Percentiles rank a stretch among this genome's conserved stretches.
phyloP scores from a whole-genome alignment of 1,140 invertebrate genomes.

The Micrasema longulum region DNA sequence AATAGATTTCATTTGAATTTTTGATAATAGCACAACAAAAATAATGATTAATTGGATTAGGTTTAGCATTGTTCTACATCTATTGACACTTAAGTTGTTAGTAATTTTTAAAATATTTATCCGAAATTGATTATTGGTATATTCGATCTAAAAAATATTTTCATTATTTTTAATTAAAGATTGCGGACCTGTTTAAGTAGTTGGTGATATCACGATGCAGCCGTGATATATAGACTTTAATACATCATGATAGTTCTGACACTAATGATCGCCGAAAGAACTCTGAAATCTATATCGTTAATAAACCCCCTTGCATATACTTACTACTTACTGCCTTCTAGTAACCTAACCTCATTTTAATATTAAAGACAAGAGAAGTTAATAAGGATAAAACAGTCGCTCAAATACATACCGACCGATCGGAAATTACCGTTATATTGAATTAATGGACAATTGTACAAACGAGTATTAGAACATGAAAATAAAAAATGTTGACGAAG shows the following conservation, averaged over 20 bases:
- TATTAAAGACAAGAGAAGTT: conserved; percentile 26
- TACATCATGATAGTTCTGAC: conserved; percentile 41
- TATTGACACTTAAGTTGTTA: too few relatives aligned
- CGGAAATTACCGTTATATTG: not conserved
- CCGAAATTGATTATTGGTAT: too few relatives aligned
- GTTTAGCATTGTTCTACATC: too few relatives aligned
- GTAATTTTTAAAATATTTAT: too few relatives aligned
- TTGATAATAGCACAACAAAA: too few relatives aligned
- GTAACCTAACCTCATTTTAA: conserved; percentile 19
- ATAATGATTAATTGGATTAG: too few relatives aligned
- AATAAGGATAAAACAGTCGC: conserved; percentile 13
- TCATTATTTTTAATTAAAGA: too few relatives aligned
- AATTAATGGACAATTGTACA: not conserved
- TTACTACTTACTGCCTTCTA: not conserved
- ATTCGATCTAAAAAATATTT: too few relatives aligned
- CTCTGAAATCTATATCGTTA: conserved; percentile 18
- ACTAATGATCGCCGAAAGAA: conserved; percentile 41
- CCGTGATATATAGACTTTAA: conserved; percentile 37
- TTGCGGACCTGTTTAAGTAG: conserved; percentile 2
- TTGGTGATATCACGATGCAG: conserved; percentile 15
- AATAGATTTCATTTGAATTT: too few relatives aligned
- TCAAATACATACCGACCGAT: not conserved
- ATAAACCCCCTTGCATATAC: conserved; percentile 22
- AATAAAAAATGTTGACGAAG: too few relatives aligned
- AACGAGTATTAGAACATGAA: not conserved